Evolutionary conservation across 2,113 vertebrate genomes (phyloP).

Genomic region (Corythoichthys intestinalis): DNA sequence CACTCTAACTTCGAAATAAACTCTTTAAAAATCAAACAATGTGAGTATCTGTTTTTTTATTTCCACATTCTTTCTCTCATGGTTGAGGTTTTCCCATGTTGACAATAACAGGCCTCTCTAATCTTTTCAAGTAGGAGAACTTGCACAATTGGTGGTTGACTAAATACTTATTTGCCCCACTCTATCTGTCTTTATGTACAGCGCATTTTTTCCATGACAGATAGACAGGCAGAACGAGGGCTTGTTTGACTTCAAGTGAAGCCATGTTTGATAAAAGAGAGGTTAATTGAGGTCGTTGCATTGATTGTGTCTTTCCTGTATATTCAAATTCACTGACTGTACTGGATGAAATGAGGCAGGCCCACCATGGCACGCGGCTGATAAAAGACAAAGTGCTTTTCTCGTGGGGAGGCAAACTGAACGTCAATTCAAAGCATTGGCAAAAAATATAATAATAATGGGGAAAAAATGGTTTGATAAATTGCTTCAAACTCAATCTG

Average conservation of each 20-base stretch:
- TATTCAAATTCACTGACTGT: slow-evolving; percentile 11
- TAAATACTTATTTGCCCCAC: too few species aligned
- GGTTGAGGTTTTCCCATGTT: too few species aligned
- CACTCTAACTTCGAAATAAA: too few species aligned
- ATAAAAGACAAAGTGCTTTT: slow-evolving; percentile 9
- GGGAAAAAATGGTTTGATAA: slow-evolving; percentile 30
- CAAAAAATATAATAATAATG: slow-evolving; percentile 26
- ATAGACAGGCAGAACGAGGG: too few species aligned
- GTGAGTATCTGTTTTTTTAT: too few species aligned
- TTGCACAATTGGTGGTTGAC: too few species aligned
- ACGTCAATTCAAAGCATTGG: slow-evolving; percentile 11
- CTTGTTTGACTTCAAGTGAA: slow-evolving; percentile 10
- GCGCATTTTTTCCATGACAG: neutral
- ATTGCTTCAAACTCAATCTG: slow-evolving; percentile 17
- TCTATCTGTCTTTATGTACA: slow-evolving; percentile 8
- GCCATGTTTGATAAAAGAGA: slow-evolving; percentile 13
- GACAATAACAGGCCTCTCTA: too few species aligned
- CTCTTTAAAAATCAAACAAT: too few species aligned
- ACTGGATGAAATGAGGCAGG: slow-evolving; percentile 15
- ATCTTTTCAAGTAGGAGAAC: too few species aligned
- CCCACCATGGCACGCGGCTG: neutral
- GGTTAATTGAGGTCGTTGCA: slow-evolving; percentile 22
- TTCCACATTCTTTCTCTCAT: too few species aligned
- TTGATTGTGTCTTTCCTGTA: slow-evolving; percentile 22
- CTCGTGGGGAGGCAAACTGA: slow-evolving; percentile 12